Conservation (phyloP, 2,888 invertebrate species). For the Watsonalla binaria region DNA sequence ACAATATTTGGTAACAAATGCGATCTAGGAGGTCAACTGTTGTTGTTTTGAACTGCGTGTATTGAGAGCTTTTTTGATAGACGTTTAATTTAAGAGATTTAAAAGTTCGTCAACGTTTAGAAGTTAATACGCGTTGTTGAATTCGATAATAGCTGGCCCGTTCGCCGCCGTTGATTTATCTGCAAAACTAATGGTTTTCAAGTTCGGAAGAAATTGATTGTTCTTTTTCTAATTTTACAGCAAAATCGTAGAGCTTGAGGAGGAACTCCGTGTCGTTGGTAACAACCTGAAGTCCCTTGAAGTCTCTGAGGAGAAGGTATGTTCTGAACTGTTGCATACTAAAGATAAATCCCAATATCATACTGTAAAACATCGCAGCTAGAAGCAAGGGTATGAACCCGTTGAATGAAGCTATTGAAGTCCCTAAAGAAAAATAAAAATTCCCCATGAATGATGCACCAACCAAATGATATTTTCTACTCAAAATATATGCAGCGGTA, state of each 20-base stretch:
- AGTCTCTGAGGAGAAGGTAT: conserved; percentile 99
- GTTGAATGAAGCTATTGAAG: background rate
- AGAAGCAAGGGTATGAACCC: background rate
- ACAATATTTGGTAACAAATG: no score
- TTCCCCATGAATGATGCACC: conserved; percentile 56
- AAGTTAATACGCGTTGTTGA: no score
- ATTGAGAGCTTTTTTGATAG: no score
- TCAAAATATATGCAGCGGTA: background rate
- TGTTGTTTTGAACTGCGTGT: no score
- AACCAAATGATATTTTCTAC: conserved; percentile 34
- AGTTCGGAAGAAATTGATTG: conserved; percentile 56
- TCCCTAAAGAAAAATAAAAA: background rate
- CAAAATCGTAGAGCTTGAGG: conserved; percentile 99
- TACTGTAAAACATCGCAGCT: background rate
- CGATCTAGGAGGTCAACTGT: no score
- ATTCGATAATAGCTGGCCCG: no score
- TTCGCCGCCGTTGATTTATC: no score
- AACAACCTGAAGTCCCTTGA: conserved; percentile 99
- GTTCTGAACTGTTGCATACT: conserved; percentile 25
- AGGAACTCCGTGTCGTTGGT: conserved; percentile 99
- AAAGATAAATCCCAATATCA: background rate
- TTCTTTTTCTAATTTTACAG: conserved; percentile 72
- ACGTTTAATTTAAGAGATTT: no score
- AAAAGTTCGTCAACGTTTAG: no score
- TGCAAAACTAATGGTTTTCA: background rate